Percentiles rank a stretch among this genome's conserved stretches.
Evolutionary conservation across 2,797 vertebrate species (phyloP).

Genomic region (Ptychobarbus kaznakovi): DNA sequence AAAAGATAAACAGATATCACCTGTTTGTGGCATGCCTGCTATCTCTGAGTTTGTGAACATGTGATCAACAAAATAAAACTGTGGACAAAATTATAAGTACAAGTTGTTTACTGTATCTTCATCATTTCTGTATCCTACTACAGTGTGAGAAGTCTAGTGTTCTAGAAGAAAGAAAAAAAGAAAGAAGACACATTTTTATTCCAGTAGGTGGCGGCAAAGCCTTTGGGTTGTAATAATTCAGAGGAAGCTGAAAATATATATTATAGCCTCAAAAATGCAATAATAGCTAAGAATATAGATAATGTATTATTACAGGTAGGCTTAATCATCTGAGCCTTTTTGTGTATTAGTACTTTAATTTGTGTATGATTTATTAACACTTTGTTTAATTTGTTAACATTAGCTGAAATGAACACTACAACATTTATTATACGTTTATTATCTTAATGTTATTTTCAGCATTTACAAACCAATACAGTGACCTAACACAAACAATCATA

Average conservation of each 20-base stretch:
- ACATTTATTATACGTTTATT: background rate
- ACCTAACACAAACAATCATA: background rate
- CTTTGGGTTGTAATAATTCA: background rate
- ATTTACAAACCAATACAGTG: background rate
- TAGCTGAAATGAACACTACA: background rate
- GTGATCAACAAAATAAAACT: background rate
- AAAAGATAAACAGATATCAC: background rate
- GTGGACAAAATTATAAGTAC: background rate
- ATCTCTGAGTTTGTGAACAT: background rate
- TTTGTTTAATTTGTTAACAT: background rate
- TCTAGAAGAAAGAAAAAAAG: background rate
- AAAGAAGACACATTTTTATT: background rate
- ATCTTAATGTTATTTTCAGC: background rate
- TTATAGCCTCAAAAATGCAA: too few species aligned
- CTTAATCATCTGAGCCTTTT: background rate
- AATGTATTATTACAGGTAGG: background rate
- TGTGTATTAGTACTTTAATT: background rate
- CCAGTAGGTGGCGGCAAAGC: slow-evolving; percentile 32
- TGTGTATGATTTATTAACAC: background rate
- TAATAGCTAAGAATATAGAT: background rate
- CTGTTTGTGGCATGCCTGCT: background rate
- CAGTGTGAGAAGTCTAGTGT: background rate
- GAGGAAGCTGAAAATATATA: too few species aligned
- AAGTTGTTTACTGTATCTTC: background rate
- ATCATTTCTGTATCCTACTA: background rate